Percentiles rank a stretch among this genome's conserved stretches.
phyloP scores from a whole-genome alignment of 2,797 vertebrate species.

The Aplochiton taeniatus region DNA sequence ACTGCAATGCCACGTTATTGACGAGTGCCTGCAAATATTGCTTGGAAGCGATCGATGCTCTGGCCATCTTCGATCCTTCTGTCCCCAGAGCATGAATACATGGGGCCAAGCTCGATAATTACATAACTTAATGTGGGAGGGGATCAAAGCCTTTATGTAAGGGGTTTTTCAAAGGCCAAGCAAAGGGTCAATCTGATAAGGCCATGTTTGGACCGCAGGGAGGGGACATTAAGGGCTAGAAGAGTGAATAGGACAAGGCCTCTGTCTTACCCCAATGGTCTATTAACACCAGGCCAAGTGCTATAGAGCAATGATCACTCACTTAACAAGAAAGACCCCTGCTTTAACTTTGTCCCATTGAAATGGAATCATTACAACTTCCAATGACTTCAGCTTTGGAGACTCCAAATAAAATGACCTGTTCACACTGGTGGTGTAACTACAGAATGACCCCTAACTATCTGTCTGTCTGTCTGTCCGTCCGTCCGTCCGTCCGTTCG shows the following conservation, averaged over 20 bases:
- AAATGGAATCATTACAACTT: no score
- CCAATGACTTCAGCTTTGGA: no score
- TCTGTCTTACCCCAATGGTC: no score
- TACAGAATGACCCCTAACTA: no score
- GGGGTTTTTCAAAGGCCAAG: constrained; percentile 52
- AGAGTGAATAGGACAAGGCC: constrained; percentile 1
- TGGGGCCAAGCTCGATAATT: constrained; percentile 58
- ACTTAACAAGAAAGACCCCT: no score
- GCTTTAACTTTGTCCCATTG: no score
- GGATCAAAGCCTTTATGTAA: constrained; percentile 59
- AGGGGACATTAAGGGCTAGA: constrained; percentile 55
- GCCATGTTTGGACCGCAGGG: constrained; percentile 40
- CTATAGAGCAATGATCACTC: no score
- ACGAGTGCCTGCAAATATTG: constrained; percentile 57
- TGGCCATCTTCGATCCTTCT: constrained; percentile 62
- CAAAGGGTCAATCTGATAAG: constrained; percentile 51
- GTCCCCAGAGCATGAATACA: constrained; percentile 26
- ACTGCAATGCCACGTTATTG: constrained; percentile 43
- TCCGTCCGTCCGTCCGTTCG: no score
- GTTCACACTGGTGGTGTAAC: no score
- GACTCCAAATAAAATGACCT: no score
- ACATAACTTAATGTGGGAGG: constrained; percentile 53
- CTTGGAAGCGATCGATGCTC: constrained; percentile 59
- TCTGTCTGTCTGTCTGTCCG: not conserved
- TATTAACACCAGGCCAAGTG: no score